phyloP scores from a whole-genome alignment of 2,113 vertebrate genomes.

The Furnarius figulus region DNA sequence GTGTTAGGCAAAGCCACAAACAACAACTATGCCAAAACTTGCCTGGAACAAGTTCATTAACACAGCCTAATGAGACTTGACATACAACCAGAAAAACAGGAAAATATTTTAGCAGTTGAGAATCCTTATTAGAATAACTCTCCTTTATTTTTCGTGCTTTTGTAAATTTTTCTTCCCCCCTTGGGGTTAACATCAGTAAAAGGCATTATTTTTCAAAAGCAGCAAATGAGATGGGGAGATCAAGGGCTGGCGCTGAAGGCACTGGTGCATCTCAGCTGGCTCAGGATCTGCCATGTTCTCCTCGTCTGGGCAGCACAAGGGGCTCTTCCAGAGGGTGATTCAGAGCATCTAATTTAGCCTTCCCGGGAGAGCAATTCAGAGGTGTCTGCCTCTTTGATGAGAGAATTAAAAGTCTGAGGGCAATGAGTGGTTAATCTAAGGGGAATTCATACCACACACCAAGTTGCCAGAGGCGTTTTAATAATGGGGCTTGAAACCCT shows the following conservation, averaged over 20 bases:
- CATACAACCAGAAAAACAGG: slow-evolving; percentile 59
- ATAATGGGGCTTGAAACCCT: slow-evolving; percentile 36
- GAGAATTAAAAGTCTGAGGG: slow-evolving; percentile 43
- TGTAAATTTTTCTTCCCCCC: background rate
- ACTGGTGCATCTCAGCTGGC: background rate
- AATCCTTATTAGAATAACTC: background rate
- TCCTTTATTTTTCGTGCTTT: background rate
- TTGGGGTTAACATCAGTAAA: background rate
- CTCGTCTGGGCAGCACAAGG: background rate
- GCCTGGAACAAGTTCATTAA: slow-evolving; percentile 42
- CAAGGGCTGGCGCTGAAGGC: background rate
- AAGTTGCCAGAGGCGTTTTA: slow-evolving; percentile 35
- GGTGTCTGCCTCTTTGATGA: slow-evolving; percentile 54
- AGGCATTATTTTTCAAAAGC: background rate
- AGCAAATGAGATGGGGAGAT: background rate
- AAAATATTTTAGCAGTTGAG: slow-evolving; percentile 5
- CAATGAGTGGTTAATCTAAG: slow-evolving; percentile 55
- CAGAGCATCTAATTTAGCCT: slow-evolving; percentile 39
- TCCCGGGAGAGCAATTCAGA: slow-evolving; percentile 44
- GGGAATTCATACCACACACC: slow-evolving; percentile 63
- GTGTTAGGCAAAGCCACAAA: slow-evolving; percentile 44
- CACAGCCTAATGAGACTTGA: background rate
- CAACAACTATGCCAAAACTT: slow-evolving; percentile 45
- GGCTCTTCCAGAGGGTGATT: slow-evolving; percentile 28
- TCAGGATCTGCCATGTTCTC: background rate